Percentiles rank a stretch among this genome's conserved stretches.
These are phyloP conservation scores for Psephotus haematonotus DNA, from an alignment of 2,113 vertebrate genomes.

Conservation along the genomic window DNA sequence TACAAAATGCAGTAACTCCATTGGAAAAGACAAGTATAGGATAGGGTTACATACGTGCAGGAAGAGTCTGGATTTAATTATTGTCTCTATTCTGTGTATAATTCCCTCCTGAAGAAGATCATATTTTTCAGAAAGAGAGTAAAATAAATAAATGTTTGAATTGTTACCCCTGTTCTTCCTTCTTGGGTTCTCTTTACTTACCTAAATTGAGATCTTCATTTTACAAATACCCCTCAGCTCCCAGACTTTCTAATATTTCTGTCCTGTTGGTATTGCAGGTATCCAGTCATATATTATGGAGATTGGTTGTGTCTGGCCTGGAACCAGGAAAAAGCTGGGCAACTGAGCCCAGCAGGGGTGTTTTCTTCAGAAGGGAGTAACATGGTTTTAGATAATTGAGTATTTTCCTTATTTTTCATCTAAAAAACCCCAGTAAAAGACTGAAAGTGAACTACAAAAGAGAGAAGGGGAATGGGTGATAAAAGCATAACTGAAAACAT, in stretches of 20 bases:
- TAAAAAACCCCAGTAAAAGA: background rate
- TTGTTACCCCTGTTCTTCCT: background rate
- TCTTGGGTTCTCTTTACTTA: background rate
- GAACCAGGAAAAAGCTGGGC: background rate
- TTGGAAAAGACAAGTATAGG: background rate
- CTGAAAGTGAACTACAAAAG: background rate
- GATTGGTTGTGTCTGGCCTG: background rate
- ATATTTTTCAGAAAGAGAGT: background rate
- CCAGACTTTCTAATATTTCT: background rate
- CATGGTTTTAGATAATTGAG: background rate
- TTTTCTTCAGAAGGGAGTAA: background rate
- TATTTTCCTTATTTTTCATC: background rate
- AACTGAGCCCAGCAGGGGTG: background rate
- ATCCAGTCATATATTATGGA: background rate
- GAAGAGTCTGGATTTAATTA: slow-evolving; percentile 8
- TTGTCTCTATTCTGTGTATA: background rate
- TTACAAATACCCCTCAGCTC: background rate
- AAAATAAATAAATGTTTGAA: background rate
- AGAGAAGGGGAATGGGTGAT: background rate
- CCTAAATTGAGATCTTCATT: background rate
- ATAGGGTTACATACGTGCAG: background rate
- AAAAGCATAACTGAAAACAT: background rate
- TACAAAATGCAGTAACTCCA: background rate
- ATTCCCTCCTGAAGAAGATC: background rate
- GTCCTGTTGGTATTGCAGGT: background rate